phyloP scores from a whole-genome alignment of 2,888 invertebrate species.

The Nomada hirtipes region DNA sequence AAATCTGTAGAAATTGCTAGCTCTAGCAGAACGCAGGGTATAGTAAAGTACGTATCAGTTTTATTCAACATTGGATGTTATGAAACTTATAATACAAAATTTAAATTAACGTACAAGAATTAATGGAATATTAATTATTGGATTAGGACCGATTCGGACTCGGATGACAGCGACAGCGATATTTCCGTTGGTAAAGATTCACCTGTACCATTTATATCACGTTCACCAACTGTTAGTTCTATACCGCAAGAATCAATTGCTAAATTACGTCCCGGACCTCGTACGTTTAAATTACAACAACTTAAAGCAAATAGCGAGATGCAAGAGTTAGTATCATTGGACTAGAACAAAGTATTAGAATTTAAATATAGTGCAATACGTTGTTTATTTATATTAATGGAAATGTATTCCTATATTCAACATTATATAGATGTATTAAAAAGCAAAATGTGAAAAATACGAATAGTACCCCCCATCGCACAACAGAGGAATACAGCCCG shows the following conservation, averaged over 20 bases:
- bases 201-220: slow-evolving; percentile 36
- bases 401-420: slow-evolving; percentile 10
- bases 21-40: not conserved
- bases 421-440: slow-evolving; percentile 1
- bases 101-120: not conserved
- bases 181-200: slow-evolving; percentile 79
- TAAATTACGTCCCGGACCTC: slow-evolving; percentile 76
- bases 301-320: slow-evolving; percentile 19
- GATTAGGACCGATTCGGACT: slow-evolving; percentile 32
- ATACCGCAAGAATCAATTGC: slow-evolving; percentile 10
- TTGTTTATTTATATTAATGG: not conserved
- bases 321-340: slow-evolving; percentile 38
- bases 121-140: slow-evolving; percentile 20
- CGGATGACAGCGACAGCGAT: slow-evolving; percentile 76
- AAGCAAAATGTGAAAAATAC: not conserved
- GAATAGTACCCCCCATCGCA: not conserved
- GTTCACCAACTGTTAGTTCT: not conserved
- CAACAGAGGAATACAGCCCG: not conserved
- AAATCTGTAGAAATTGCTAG: slow-evolving; percentile 31
- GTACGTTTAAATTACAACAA: slow-evolving; percentile 74
- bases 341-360: not conserved
- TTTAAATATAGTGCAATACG: not conserved
- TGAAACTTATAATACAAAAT: not conserved
- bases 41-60: slow-evolving; percentile 40
- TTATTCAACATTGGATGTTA: not conserved